Base-by-base conservation (phyloP, 2,113 vertebrate species). In the Sinosuthora webbiana region DNA sequence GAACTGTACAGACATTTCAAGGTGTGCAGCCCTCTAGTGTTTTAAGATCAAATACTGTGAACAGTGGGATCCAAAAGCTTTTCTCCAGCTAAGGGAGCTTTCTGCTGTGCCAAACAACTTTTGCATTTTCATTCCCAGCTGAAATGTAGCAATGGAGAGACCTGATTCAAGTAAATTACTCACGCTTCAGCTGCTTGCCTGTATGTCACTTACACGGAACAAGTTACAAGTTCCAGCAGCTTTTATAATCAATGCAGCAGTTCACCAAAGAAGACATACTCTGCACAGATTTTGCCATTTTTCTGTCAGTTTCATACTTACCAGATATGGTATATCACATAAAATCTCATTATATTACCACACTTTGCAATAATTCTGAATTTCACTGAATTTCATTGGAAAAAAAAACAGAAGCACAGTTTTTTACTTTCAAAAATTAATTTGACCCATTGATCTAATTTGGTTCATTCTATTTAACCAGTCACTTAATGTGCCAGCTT, bases 21-120 rank as follows among this genome's bases (percentile, higher is more conserved):
- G 95, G 95, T 97, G 80, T 90, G 94, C 93, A 97, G 93, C 96
- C 92, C 79, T 93, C 90, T 96, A 94, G 83, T 93, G 85, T 94
- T 95, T 90, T 87, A 67, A 89, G 82, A 94, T 96, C 70, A 97
- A 94, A 96, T 94, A 78, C 57, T 88, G 83, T 84, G 93, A 96
- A 94, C 30, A 81, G 83, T 91, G 80, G 92, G 95, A 94, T 52
- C 18, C 50, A 96, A n/a, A 80, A 94, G 81, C 82, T 94, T 97
- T 94, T 88, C 64, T 82, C 11, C 63, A 75, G 63, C 45, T 70
- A 76, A 94, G 70, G 39, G 44, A 94, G 47, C 44, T 70, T 96
- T 93, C 69, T 84, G 41, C 88, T 93, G 57, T 84, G 69, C 52
- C 75, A 83, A 87, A 84, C 44, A 92, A 93, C 79, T 81, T 93